phyloP scores from a whole-genome alignment of 2,888 invertebrate species.

The Agrochola lychnidis region DNA sequence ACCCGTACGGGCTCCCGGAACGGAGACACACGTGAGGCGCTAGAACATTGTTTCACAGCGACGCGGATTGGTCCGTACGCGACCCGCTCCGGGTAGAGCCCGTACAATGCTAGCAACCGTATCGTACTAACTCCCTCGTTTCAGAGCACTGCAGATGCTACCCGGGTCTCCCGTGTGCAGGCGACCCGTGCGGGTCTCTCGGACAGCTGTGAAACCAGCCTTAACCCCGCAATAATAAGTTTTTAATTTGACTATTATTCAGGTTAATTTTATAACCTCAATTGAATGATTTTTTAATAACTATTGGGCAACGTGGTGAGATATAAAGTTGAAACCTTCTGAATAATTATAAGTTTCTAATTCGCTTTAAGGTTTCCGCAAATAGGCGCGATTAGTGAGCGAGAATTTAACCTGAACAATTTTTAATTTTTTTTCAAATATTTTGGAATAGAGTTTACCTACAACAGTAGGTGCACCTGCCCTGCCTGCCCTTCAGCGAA shows the following conservation, averaged over 20 bases:
- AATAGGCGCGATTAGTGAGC: background rate
- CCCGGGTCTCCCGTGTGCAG: too few species aligned
- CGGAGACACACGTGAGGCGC: too few species aligned
- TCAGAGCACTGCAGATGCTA: too few species aligned
- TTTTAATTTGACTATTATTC: background rate
- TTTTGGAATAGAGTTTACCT: background rate
- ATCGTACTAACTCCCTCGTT: too few species aligned
- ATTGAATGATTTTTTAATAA: background rate
- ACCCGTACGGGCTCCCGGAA: too few species aligned
- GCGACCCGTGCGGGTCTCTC: too few species aligned
- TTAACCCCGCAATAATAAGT: background rate
- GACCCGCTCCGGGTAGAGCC: too few species aligned
- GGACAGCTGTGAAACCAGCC: too few species aligned
- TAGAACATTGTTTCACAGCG: too few species aligned
- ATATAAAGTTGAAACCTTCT: background rate
- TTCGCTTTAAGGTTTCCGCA: too few species aligned
- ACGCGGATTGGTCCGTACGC: too few species aligned
- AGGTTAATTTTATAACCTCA: background rate
- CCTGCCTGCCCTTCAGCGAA: background rate
- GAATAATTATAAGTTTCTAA: background rate
- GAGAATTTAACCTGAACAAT: background rate
- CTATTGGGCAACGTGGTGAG: background rate
- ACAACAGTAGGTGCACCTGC: background rate
- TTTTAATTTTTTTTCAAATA: background rate
- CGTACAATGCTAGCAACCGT: too few species aligned